phyloP scores from a whole-genome alignment of 2,113 vertebrate species.

The Cyprinus carpio region DNA sequence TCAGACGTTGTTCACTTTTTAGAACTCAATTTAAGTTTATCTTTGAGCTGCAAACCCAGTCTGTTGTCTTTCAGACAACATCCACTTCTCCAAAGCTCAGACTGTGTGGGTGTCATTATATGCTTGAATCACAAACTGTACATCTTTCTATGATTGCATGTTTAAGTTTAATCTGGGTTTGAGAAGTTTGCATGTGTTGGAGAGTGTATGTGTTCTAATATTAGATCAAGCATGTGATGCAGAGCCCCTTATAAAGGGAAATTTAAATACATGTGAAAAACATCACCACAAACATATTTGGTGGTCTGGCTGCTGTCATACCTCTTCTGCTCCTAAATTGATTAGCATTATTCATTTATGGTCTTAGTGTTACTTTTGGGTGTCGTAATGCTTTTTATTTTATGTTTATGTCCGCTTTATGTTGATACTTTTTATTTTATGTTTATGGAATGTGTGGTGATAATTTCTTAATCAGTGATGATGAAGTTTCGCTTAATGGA shows the following conservation, averaged over 20 bases:
- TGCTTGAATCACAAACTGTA: conserved; percentile 28
- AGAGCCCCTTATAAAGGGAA: background rate
- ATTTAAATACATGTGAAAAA: conserved; percentile 46
- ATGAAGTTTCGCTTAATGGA: background rate
- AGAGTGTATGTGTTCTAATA: background rate
- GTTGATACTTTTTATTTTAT: background rate
- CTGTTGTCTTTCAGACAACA: background rate
- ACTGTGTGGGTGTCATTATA: conserved; percentile 49
- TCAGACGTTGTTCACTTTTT: conserved; percentile 46
- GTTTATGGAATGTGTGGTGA: background rate
- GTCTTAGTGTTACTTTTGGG: conserved; percentile 1
- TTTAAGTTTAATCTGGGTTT: background rate
- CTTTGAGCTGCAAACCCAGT: conserved; percentile 50
- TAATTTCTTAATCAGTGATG: no score
- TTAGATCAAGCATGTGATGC: conserved; percentile 13
- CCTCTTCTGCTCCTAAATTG: conserved; percentile 29
- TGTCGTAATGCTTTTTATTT: conserved; percentile 16
- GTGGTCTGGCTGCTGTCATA: conserved; percentile 39
- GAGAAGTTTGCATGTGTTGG: background rate
- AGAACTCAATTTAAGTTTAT: conserved; percentile 44
- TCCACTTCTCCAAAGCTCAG: conserved; percentile 30
- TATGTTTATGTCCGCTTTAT: background rate
- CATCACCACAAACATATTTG: conserved; percentile 32
- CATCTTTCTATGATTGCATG: background rate
- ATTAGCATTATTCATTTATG: background rate